phyloP scores from a whole-genome alignment of 2,797 vertebrate genomes.

The Pipistrellus kuhlii region DNA sequence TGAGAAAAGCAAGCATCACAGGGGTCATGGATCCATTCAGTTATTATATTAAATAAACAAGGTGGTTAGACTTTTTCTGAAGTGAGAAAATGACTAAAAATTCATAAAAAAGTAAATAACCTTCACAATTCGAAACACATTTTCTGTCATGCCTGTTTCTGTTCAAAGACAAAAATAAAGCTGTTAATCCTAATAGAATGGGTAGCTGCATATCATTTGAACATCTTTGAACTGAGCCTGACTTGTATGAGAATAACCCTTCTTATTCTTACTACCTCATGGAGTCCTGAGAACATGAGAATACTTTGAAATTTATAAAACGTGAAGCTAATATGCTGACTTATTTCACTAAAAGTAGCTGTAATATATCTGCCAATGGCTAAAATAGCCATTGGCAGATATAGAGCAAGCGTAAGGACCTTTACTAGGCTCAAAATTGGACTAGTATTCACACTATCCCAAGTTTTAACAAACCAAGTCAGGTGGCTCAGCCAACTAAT shows the following conservation, averaged over 20 bases:
- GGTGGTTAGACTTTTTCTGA: neutral
- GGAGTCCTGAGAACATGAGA: neutral
- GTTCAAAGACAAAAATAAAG: constrained; percentile 48
- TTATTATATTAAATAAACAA: constrained; percentile 5
- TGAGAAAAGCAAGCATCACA: constrained; percentile 53
- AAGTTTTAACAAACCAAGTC: constrained; percentile 49
- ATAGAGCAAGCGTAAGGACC: neutral
- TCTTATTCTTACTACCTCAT: neutral
- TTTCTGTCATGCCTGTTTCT: neutral
- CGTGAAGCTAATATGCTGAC: neutral
- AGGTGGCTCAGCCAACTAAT: constrained; percentile 30
- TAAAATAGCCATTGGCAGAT: constrained; percentile 9
- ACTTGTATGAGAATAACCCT: neutral
- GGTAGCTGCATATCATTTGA: neutral
- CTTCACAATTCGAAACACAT: constrained; percentile 28
- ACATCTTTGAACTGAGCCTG: neutral
- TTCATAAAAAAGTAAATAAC: constrained; percentile 53
- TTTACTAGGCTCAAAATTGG: neutral
- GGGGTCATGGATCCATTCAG: neutral
- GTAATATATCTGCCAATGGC: neutral
- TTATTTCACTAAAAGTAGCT: constrained; percentile 40
- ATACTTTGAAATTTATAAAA: constrained; percentile 27
- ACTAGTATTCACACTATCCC: neutral
- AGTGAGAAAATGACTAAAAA: constrained; percentile 50
- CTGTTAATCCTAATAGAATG: neutral